Evolutionary conservation across 2,888 invertebrate genomes (phyloP), one percentile per base, ranked within the genome.

Genomic region (Dorcus parallelipipedus): DNA sequence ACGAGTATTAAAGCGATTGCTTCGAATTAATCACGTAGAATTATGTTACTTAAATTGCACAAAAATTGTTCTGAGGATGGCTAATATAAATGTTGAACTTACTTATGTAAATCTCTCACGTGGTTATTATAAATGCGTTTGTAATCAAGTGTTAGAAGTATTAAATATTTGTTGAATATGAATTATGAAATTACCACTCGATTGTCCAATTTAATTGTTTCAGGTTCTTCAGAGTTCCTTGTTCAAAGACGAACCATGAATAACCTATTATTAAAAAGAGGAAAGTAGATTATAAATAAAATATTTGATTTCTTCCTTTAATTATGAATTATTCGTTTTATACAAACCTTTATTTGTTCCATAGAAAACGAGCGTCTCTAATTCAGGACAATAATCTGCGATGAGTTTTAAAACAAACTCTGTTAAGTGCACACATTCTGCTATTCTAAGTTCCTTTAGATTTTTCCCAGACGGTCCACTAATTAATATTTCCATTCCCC

Each of bases 171-270:
- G 26, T 33, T 33, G 26, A 6, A 33, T 33, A 33, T 1, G 26
- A 33, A 7, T 33, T 33, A 7, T 6, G 26, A 59, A 62, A 62
- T 64, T 67, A 72, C 72, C 72, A 74, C 56, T 68, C 68, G 23
- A 73, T 64, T 17, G 74, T 71, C 74, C 75, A 76, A 39, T 71
- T 67, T 47, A 74, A 54, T 61, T 74, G 73, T 63, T 73, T 73
- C 52, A 74, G 62, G 49, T 69, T 69, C 50, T 67, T 71, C n/a
- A 67, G 63, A 51, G 60, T 50, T 38, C 55, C 52, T 14, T 68
- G 64, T 56, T 68, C 62, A 52, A 69, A 64, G 40, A 60, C 51
- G n/a, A 63, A 62, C 48, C 55, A 58, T n/a, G 64, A 59, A 39
- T 64, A 58, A 64, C 62, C 69, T 69, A 58, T 9, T 66, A 63